Conservation (phyloP, 2,797 vertebrate species). For the Gymnocypris eckloni region DNA sequence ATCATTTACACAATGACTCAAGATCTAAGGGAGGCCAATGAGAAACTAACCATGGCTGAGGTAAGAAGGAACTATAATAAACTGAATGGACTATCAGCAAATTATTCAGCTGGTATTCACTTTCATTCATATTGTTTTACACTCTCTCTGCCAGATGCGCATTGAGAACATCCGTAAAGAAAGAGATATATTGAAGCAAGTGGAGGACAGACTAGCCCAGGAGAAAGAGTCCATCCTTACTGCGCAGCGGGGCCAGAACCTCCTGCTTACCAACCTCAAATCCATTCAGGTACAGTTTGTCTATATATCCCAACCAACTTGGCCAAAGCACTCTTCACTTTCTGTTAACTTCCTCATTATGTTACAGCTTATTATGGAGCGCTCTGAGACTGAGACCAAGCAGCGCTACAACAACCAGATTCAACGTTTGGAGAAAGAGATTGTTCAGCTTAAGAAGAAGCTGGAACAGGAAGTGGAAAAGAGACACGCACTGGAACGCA, state of each 20-base stretch:
- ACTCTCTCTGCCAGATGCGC: slow-evolving; percentile 79
- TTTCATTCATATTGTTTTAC: neutral
- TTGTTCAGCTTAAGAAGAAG: slow-evolving; percentile 87
- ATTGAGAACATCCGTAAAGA: slow-evolving; percentile 92
- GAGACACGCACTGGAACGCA: slow-evolving; percentile 87
- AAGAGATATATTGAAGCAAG: slow-evolving; percentile 89
- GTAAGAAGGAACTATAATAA: slow-evolving; percentile 68
- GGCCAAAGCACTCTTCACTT: neutral
- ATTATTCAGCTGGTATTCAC: neutral
- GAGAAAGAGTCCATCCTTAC: slow-evolving; percentile 89
- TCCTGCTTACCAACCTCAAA: slow-evolving; percentile 91
- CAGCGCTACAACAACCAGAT: slow-evolving; percentile 89
- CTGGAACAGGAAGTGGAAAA: slow-evolving; percentile 89
- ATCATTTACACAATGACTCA: slow-evolving; percentile 93
- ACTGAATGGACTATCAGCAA: neutral
- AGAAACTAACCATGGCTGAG: slow-evolving; percentile 90
- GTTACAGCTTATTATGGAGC: slow-evolving; percentile 87
- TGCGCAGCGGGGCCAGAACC: slow-evolving; percentile 91
- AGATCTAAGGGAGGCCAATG: slow-evolving; percentile 88
- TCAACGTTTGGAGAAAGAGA: slow-evolving; percentile 86
- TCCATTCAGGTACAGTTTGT: slow-evolving; percentile 86
- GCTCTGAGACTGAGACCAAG: slow-evolving; percentile 89
- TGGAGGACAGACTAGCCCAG: slow-evolving; percentile 85
- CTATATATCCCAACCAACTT: neutral
- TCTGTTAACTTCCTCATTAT: neutral